These are phyloP conservation scores for Escarpia spicata DNA, from an alignment of 2,888 invertebrate species.

Conservation along the genomic window DNA sequence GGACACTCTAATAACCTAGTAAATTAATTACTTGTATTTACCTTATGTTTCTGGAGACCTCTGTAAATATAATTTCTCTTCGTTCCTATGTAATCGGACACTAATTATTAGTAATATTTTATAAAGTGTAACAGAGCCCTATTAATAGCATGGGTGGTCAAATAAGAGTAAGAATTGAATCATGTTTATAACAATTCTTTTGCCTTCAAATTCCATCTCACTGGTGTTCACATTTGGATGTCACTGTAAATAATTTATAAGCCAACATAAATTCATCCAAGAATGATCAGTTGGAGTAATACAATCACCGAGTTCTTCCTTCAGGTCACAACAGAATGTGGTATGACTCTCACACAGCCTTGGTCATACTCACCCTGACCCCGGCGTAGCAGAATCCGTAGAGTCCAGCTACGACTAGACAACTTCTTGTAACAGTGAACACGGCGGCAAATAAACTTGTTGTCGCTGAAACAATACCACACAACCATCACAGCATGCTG, in stretches of 20 bases:
- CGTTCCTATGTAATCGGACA: too few species aligned
- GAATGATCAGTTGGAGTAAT: not conserved
- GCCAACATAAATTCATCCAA: not conserved
- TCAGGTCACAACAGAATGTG: not conserved
- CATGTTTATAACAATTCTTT: too few species aligned
- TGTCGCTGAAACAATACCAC: slow-evolving; percentile 52
- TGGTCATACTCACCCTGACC: not conserved
- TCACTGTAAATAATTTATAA: not conserved
- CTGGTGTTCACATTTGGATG: too few species aligned
- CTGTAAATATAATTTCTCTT: too few species aligned
- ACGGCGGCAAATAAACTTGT: slow-evolving; percentile 77
- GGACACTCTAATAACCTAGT: too few species aligned
- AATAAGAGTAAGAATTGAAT: too few species aligned
- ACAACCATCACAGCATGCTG: not conserved
- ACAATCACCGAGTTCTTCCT: not conserved
- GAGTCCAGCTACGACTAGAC: slow-evolving; percentile 80
- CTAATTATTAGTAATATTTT: too few species aligned
- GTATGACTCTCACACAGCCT: slow-evolving; percentile 72
- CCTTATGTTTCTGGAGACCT: too few species aligned
- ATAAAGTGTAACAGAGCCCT: too few species aligned
- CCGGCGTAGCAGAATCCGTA: slow-evolving; percentile 72
- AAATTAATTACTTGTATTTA: too few species aligned
- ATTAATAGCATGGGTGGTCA: too few species aligned
- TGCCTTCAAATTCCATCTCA: too few species aligned
- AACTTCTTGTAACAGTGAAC: slow-evolving; percentile 81